Conservation (phyloP, 1,140 invertebrate genomes). For the Cydia strobilella region DNA sequence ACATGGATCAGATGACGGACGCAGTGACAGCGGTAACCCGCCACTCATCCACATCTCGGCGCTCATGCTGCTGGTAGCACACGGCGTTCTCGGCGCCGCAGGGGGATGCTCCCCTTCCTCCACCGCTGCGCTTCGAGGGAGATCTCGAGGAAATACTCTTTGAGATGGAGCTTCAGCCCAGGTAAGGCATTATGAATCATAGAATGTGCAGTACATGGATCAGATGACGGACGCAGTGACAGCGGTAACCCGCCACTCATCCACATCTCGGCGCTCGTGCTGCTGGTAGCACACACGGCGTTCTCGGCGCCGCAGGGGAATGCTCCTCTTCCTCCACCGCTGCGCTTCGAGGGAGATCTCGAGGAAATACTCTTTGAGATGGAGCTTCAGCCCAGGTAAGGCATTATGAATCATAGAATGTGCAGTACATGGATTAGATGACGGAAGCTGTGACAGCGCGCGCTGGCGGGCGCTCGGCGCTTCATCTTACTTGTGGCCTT, state of each 20-base stretch:
- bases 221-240: constrained; percentile 96
- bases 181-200: constrained; percentile 47
- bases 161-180: constrained; percentile 83
- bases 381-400: constrained; percentile 67
- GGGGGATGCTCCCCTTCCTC: constrained; percentile 80
- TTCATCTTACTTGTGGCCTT: too few species aligned
- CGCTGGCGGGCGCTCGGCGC: too few species aligned
- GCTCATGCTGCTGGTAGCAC: constrained; percentile 94
- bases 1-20: constrained; percentile 90
- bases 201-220: constrained; percentile 73
- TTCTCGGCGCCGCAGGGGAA: constrained; percentile 85
- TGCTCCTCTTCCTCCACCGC: constrained; percentile 83
- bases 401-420: neutral
- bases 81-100: constrained; percentile 88
- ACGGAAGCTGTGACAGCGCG: constrained; percentile 93
- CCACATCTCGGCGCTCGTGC: constrained; percentile 91
- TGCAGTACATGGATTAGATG: constrained; percentile 88
- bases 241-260: constrained; percentile 96
- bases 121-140: constrained; percentile 89
- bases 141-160: constrained; percentile 92
- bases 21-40: constrained; percentile 97
- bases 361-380: constrained; percentile 94
- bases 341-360: constrained; percentile 90
- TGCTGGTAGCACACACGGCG: constrained; percentile 91
- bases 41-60: constrained; percentile 92